Evolutionary conservation across 1,140 invertebrate genomes (phyloP).

Genomic region (Asbolus verrucosus): DNA sequence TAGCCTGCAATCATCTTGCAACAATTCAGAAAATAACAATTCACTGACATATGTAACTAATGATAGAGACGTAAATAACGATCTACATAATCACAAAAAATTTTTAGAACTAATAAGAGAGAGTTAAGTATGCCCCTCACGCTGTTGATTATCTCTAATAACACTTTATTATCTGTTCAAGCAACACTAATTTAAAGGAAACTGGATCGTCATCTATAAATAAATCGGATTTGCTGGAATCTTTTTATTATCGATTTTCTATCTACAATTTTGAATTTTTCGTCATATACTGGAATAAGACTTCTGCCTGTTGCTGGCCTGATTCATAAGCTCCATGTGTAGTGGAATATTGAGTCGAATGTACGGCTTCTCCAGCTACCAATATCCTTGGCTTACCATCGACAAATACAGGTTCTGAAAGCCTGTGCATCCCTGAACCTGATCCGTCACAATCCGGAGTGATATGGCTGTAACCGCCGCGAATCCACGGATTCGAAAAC

Average conservation of each 20-base stretch:
- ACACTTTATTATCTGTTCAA: neutral
- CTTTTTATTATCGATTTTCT: neutral
- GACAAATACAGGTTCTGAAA: conserved; percentile 50
- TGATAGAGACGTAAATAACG: no score
- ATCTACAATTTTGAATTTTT: conserved; percentile 19
- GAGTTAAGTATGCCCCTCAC: conserved; percentile 4
- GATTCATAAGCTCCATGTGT: conserved; percentile 76
- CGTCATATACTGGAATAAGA: conserved; percentile 14
- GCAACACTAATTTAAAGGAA: neutral
- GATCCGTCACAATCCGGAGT: conserved; percentile 67
- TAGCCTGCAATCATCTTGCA: no score
- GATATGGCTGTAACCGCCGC: conserved; percentile 76
- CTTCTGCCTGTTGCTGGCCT: conserved; percentile 68
- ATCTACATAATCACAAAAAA: no score
- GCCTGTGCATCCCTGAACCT: conserved; percentile 39
- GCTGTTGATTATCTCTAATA: conserved; percentile 1
- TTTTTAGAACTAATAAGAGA: no score
- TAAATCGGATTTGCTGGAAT: neutral
- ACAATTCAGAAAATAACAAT: no score
- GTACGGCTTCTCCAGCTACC: conserved; percentile 81
- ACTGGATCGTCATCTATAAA: neutral
- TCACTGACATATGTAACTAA: no score
- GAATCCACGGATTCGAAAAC: conserved; percentile 72
- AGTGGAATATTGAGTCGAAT: conserved; percentile 78
- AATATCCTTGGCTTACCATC: conserved; percentile 68